A percentile compares a stretch with the other conserved stretches of the same genome.
phyloP scores from a whole-genome alignment of 92 coral and sea anemone genomes.

The Parazoanthus swiftii region DNA sequence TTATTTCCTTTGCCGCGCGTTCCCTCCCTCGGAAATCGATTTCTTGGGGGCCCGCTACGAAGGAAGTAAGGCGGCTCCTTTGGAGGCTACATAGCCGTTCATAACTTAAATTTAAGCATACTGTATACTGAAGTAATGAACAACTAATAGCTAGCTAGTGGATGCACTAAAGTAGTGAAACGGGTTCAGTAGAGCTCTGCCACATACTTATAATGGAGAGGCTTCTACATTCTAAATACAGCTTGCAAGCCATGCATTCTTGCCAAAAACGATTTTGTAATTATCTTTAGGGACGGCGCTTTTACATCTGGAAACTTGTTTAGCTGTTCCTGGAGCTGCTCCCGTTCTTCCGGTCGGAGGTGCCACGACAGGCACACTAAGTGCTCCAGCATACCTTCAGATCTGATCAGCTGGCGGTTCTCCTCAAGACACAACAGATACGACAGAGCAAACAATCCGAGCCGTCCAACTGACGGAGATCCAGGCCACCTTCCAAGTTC shows the following conservation, averaged over 20 bases:
- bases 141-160: too few relatives aligned
- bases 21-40: too few relatives aligned
- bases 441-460: constrained; percentile 75
- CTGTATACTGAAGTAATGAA: too few relatives aligned
- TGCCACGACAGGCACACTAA: constrained; percentile 76
- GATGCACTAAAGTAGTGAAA: too few relatives aligned
- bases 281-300: constrained; percentile 60
- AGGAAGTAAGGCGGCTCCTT: too few relatives aligned
- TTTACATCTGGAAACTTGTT: constrained; percentile 23
- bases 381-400: constrained; percentile 68
- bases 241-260: constrained; percentile 55
- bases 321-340: constrained; percentile 34
- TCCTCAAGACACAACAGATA: constrained; percentile 56
- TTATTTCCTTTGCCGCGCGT: too few relatives aligned
- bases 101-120: too few relatives aligned
- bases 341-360: constrained; percentile 27
- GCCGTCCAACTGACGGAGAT: constrained; percentile 59
- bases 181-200: too few relatives aligned
- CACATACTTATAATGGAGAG: too few relatives aligned
- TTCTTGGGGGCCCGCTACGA: too few relatives aligned
- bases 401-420: constrained; percentile 56
- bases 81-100: too few relatives aligned
- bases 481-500: constrained; percentile 51
- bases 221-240: constrained; percentile 27
- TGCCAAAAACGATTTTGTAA: constrained; percentile 67